Evolutionary conservation across 1,140 invertebrate species (phyloP).

Genomic region (Ceratosolen solmsi): DNA sequence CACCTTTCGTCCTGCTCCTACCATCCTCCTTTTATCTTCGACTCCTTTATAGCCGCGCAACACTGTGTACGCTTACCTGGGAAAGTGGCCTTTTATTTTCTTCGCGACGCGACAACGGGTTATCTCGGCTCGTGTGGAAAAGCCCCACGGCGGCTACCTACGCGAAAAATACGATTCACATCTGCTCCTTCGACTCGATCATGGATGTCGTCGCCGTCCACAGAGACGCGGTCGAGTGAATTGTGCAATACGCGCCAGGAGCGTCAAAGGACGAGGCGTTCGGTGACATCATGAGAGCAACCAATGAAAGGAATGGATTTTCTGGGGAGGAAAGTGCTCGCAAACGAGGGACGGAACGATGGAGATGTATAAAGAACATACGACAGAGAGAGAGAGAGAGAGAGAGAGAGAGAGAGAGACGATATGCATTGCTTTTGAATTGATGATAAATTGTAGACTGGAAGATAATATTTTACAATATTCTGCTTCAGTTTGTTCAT

Average conservation of each 20-base stretch:
- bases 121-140: constrained; percentile 28
- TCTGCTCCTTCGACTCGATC: constrained; percentile 22
- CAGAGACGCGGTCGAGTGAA: constrained; percentile 15
- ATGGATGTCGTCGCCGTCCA: neutral
- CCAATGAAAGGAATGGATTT: constrained; percentile 21
- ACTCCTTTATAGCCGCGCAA: neutral
- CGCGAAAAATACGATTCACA: constrained; percentile 40
- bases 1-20: neutral
- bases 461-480: constrained; percentile 17
- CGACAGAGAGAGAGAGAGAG: neutral
- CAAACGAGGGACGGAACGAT: constrained; percentile 1
- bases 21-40: constrained; percentile 8
- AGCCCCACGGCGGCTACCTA: neutral
- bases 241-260: constrained; percentile 12
- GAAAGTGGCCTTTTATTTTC: constrained; percentile 16
- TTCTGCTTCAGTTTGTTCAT: constrained; percentile 11
- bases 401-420: neutral
- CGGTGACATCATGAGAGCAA: neutral
- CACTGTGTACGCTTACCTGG: neutral
- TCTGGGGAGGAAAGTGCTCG: neutral
- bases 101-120: constrained; percentile 27
- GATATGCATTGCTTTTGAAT: neutral
- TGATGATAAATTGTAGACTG: constrained; percentile 14
- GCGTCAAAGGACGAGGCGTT: neutral
- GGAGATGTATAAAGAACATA: neutral